Base-by-base conservation (phyloP, 1,140 invertebrate species). In the Micrasema minimum region DNA sequence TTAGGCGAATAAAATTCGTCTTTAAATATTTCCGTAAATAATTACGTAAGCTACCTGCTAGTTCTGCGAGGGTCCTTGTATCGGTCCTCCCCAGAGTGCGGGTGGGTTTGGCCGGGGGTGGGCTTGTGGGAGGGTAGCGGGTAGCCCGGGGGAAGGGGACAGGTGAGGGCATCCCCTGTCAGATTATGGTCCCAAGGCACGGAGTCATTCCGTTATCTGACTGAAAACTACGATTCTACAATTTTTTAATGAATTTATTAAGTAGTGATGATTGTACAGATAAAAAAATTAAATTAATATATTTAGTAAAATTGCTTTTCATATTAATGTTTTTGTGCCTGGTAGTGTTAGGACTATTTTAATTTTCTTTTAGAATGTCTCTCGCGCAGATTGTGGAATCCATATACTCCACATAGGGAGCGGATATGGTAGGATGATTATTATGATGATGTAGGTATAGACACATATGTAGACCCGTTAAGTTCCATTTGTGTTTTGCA, bases 101-200 rank as follows among this genome's bases (percentile, higher is more conserved):
- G 38, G 20, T 0, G 55, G 16, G 55, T 12, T n/a, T 1, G 6
- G 57, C n/a, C 1, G 62, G 46, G 43, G 57, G 23, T 2, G 16
- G 38, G 38, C 35, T 61, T n/a, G 57, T 61, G 45, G n/a, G 20
- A 16, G 18, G 45, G 22, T 3, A 4, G 37, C 1, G 2, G 10
- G 38, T 14, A 3, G 50, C 41, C 11, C 12, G 20, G 57, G 26
- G 37, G 57, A 48, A 14, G 55, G 51, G 61, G 69, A 62, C 70
- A 72, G 72, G 65, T 67, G 65, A 72, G 65, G 69, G 69, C 62
- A 50, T 75, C 70, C 70, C 70, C 57, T 66, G 74, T 75, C 74
- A 75, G 65, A 75, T 75, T 75, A 75, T 53, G 59, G 67, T 72
- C 70, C 70, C 74, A 69, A 31, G 61, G 59, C 59, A 37, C 53